Conservation (phyloP, 35 echinoderm and acorn worm genomes). For the Acanthaster planci region DNA sequence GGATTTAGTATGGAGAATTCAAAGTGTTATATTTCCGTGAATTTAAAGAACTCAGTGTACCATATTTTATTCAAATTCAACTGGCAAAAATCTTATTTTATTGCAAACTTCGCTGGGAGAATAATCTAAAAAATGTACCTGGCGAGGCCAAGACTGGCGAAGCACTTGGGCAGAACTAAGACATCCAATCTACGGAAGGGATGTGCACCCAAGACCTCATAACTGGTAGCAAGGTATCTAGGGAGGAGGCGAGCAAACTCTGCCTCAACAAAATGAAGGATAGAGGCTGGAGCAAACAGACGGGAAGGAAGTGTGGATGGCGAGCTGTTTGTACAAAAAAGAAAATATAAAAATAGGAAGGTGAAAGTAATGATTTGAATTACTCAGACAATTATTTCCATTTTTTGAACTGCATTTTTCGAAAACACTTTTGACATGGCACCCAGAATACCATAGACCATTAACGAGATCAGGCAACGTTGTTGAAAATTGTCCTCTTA, state of each 20-base stretch:
- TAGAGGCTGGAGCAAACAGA: slow-evolving; percentile 65
- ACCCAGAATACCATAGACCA: too few relatives aligned
- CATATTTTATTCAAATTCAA: too few relatives aligned
- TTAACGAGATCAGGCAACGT: too few relatives aligned
- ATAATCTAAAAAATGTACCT: slow-evolving; percentile 45
- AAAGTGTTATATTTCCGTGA: too few relatives aligned
- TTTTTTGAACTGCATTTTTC: too few relatives aligned
- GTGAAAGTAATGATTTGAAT: too few relatives aligned
- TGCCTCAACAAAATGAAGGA: slow-evolving; percentile 29
- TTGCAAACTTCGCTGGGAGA: background rate
- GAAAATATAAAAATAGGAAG: background rate
- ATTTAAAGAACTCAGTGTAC: too few relatives aligned
- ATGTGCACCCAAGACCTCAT: slow-evolving; percentile 72
- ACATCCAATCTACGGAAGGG: slow-evolving; percentile 76
- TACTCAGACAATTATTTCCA: too few relatives aligned
- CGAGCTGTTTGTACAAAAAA: slow-evolving; percentile 12
- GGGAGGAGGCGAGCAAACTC: slow-evolving; percentile 69
- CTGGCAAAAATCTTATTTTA: background rate
- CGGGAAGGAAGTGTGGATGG: slow-evolving; percentile 57
- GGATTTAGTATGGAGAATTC: too few relatives aligned
- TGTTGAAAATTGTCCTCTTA: too few relatives aligned
- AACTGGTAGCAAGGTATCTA: slow-evolving; percentile 52
- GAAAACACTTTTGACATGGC: too few relatives aligned
- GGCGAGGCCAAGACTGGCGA: slow-evolving; percentile 83
- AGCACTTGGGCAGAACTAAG: slow-evolving; percentile 74